Evolutionary conservation across 1,140 invertebrate genomes (phyloP), one percentile per base, ranked within the genome.

Genomic region (Brachionus rubens): DNA sequence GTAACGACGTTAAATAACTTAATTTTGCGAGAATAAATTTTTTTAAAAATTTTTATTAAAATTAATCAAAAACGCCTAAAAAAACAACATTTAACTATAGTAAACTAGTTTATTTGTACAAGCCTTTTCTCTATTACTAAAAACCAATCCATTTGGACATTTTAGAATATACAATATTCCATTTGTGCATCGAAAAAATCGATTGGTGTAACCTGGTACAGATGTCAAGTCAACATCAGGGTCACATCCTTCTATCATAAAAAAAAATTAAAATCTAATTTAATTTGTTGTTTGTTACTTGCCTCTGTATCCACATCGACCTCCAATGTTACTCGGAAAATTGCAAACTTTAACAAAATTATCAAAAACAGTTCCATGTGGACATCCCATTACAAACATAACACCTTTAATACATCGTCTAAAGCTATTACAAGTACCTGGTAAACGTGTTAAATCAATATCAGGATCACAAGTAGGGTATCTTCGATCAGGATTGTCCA

Each of bases 101-200:
- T n/a, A n/a, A n/a, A n/a, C n/a, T n/a, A n/a, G n/a, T 46, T 46
- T 46, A 14, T 46, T 14, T 16, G 9, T 46, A 46, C 43, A 46
- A 46, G n/a, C 6, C 43, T 43, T 65, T 12, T 19, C 24, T 24
- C n/a, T 9, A 43, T 43, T 28, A 26, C 21, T 43, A 24, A 65
- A 65, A 24, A 65, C 9, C 1, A 41, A 12, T 19, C 7, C 24
- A 43, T 65, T 65, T 12, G 59, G 59, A 65, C 59, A 65, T 24
- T 65, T 65, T 10, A 65, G n/a, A 10, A 26, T 41, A 36, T 65
- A 65, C 19, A 65, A 43, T 43, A 65, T 43, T 24, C 40, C 40
- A 43, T 65, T 65, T 10, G 59, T 46, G 12, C 59, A 65, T 28
- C 59, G 26, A n/a, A 65, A 65, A 65, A 65, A 65, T 14, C 36